Evolutionary conservation across 2,797 vertebrate species (phyloP), one percentile per base, ranked within the genome.

Genomic region (Parauchenoglanis punctatus): DNA sequence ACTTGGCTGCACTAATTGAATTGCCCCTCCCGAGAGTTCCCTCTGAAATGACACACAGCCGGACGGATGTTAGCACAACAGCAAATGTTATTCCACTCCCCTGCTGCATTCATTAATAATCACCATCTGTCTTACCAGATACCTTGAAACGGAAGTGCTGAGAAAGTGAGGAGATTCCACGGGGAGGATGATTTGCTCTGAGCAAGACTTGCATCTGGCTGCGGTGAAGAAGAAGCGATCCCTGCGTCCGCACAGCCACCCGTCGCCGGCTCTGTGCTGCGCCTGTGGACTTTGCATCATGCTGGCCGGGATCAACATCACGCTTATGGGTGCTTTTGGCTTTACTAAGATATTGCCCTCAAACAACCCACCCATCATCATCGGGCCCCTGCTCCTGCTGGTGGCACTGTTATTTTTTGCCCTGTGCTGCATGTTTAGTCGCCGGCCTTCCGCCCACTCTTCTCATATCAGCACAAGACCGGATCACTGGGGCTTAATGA

Each of bases 261-360:
- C 97, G 0, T 98, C 97, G 15, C 98, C 97, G 0, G 98, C 97
- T 0, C 96, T 99, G 56, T 98, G 98, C 94, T 99, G 98, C 0
- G 97, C 98, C 65, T 99, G 98, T 49, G 98, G 98, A 54, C 96
- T 99, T 15, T 99, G 98, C 95, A 96, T 98, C 94, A 97, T 99
- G 97, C 94, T 99, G 77, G 98, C 98, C 0, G 98, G 98, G 87
- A 97, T 99, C 93, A 99, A 99, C 95, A 98, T 99, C 94, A 99
- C 98, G 10, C 92, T 99, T 85, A 97, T 99, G 91, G 99, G 98
- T 6, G 97, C 97, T 0, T 98, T 99, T 72, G 96, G 97, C 15
- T 97, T 97, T 6, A 96, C 96, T 87, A 97, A 97, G 67, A 96
- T 97, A 81, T 83, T 97, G 18, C 97, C 97, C 0, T 46, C 96